Conservation (phyloP, 2,888 invertebrate genomes). For the Furcula furcula region DNA sequence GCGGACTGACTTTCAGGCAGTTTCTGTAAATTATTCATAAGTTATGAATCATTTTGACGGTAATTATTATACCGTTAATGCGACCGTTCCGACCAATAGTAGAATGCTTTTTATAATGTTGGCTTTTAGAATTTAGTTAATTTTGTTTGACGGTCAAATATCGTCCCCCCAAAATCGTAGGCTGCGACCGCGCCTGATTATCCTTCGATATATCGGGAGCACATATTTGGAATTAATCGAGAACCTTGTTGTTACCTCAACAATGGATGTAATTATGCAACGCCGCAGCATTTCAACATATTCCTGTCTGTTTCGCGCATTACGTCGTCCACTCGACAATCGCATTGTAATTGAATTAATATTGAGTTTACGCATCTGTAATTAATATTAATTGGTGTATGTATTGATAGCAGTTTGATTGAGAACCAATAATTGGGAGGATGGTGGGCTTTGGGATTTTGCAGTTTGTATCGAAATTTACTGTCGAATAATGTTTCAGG, state of each 20-base stretch:
- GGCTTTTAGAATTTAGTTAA: too few relatives aligned
- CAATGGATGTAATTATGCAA: background rate
- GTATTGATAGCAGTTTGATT: background rate
- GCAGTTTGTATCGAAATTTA: too few relatives aligned
- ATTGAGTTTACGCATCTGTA: background rate
- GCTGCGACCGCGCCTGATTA: too few relatives aligned
- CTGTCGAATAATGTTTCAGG: too few relatives aligned
- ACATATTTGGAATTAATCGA: too few relatives aligned
- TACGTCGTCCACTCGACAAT: background rate
- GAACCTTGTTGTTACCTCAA: too few relatives aligned
- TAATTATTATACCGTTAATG: background rate
- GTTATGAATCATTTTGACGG: background rate
- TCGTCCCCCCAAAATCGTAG: too few relatives aligned
- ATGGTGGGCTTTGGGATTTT: too few relatives aligned
- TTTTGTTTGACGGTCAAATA: too few relatives aligned
- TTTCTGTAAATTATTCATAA: slow-evolving; percentile 1
- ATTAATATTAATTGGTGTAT: slow-evolving; percentile 2
- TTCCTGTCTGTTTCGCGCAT: background rate
- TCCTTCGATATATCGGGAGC: too few relatives aligned
- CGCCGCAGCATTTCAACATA: background rate
- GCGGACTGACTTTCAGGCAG: background rate
- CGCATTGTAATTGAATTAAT: background rate
- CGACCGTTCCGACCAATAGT: background rate
- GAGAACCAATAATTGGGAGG: background rate
- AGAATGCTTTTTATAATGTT: too few relatives aligned